Base-by-base conservation (phyloP, 2,113 vertebrate species). In the Helogale parvula region DNA sequence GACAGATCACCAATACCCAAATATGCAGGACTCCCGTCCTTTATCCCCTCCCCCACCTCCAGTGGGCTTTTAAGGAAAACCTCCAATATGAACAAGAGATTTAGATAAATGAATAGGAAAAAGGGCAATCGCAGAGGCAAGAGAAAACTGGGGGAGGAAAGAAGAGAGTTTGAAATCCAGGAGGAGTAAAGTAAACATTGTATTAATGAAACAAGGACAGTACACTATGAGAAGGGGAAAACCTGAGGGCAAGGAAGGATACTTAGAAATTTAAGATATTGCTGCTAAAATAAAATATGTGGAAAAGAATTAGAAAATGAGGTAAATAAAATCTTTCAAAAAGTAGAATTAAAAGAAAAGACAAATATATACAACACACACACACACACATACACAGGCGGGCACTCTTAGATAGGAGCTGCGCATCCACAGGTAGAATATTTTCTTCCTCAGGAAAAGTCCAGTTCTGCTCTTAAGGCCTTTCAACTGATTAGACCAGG, bases 131-230 rank as follows among this genome's bases (percentile, higher is more conserved):
- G 21, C 82, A 90, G 81, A 79, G 41, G 17, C 14, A 3, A 89
- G 45, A 89, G n/a, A 29, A 76, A 96, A 66, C 82, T 92, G 76
- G 74, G 88, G 47, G 41, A 33, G 74, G 33, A 87, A 93, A 60
- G 57, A 79, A 72, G 9, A 35, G 10, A 83, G 33, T 66, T 96
- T 97, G 52, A 77, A 80, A 77, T 57, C 77, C 10, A 86, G n/a
- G 66, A 90, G 9, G 23, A 54, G 57, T 89, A 72, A 77, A 84
- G 7, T 90, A 90, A 89, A 69, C 81, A 76, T 29, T 72, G 31
- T 85, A 83, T 89, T 94, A 77, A 82, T 33, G 88, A 92, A 95
- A 65, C 15, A 84, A 63, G 25, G 79, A 66, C 23, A 84, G 14
- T 19, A 57, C 38, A 76, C 14, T 82, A 17, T 4, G 5, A 63